phyloP scores from a whole-genome alignment of 2,888 invertebrate genomes.

The Limnephilus auricula region DNA sequence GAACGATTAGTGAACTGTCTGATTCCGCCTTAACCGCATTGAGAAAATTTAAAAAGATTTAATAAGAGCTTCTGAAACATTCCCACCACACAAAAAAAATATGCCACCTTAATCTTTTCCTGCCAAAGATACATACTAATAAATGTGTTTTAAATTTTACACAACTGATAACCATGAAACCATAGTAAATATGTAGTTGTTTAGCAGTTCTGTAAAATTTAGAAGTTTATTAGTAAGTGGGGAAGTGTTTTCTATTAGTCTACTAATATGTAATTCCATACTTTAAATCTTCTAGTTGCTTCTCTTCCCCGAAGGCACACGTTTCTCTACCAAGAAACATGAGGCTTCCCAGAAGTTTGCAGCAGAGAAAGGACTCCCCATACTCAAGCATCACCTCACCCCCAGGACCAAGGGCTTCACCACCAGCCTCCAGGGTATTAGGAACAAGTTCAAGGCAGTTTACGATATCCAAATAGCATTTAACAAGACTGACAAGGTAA shows the following conservation, averaged over 20 bases:
- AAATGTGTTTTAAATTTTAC: no score
- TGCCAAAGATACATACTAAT: no score
- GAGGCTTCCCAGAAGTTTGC: slow-evolving; percentile 93
- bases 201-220: no score
- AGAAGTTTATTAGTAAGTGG: no score
- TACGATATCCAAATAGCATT: slow-evolving; percentile 90
- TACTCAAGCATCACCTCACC: slow-evolving; percentile 92
- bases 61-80: no score
- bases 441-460: slow-evolving; percentile 88
- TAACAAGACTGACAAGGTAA: slow-evolving; percentile 79
- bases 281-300: slow-evolving; percentile 81
- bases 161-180: no score
- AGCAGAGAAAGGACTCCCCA: slow-evolving; percentile 88
- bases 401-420: slow-evolving; percentile 98
- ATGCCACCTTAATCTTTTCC: no score
- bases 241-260: neutral
- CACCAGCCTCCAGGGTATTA: slow-evolving; percentile 89
- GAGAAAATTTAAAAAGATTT: no score
- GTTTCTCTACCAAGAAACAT: slow-evolving; percentile 92
- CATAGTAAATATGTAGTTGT: no score
- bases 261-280: neutral
- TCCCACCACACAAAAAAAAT: no score
- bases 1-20: no score
- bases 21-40: no score
- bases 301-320: slow-evolving; percentile 95